A percentile compares a stretch with the other conserved stretches of the same genome.
Conservation (phyloP, 2,888 invertebrate species). For the Melanargia galathea region DNA sequence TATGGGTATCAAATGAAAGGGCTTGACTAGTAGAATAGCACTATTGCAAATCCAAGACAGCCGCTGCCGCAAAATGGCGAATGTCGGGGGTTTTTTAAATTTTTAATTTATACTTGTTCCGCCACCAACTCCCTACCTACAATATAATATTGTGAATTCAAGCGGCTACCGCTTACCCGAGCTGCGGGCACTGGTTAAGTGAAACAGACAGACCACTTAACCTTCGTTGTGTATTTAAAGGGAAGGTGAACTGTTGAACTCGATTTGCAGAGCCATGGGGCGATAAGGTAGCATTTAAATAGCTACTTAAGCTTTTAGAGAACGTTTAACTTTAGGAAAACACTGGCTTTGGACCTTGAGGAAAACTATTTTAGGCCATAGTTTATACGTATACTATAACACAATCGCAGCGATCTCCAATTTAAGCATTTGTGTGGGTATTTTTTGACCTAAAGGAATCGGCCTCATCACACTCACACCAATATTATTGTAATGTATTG, state of each 20-base stretch:
- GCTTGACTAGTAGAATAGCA: too few relatives aligned
- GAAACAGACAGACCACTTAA: slow-evolving; percentile 78
- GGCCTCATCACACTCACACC: too few relatives aligned
- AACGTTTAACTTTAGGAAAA: slow-evolving; percentile 22
- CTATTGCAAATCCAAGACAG: too few relatives aligned
- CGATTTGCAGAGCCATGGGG: slow-evolving; percentile 42
- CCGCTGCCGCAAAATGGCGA: too few relatives aligned
- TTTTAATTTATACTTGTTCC: too few relatives aligned
- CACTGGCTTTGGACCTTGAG: neutral
- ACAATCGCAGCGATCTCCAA: too few relatives aligned
- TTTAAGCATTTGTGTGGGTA: neutral
- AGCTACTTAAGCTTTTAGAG: slow-evolving; percentile 29
- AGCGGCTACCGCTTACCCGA: slow-evolving; percentile 58
- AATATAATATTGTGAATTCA: slow-evolving; percentile 62
- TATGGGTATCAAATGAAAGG: too few relatives aligned
- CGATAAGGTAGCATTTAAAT: slow-evolving; percentile 37
- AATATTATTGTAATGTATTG: too few relatives aligned
- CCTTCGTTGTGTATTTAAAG: slow-evolving; percentile 72
- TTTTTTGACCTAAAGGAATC: slow-evolving; percentile 1
- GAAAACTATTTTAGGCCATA: slow-evolving; percentile 6
- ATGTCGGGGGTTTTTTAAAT: too few relatives aligned
- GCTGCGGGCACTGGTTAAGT: slow-evolving; percentile 66
- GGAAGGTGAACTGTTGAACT: slow-evolving; percentile 68
- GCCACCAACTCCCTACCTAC: too few relatives aligned
- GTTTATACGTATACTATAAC: too few relatives aligned